phyloP scores from a whole-genome alignment of 2,888 invertebrate species.

The Chaetogeoica ovagalla region DNA sequence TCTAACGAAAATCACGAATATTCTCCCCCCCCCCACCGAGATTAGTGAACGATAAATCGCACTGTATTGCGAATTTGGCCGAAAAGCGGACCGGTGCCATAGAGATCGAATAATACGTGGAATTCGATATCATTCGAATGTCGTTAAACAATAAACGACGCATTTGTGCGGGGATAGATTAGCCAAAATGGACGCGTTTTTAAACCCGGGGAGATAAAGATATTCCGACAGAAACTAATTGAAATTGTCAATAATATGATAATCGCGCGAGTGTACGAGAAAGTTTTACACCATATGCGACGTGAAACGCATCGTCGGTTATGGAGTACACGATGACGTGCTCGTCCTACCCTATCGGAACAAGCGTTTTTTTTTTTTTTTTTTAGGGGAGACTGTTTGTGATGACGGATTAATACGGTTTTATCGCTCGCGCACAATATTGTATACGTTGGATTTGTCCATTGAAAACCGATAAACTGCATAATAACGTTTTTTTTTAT shows the following conservation, averaged over 20 bases:
- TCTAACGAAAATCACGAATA: too few species aligned
- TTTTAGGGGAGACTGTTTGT: not conserved
- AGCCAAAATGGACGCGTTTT: conserved; percentile 15
- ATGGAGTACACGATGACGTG: not conserved
- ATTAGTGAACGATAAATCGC: too few species aligned
- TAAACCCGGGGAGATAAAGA: not conserved
- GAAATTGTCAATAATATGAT: conserved; percentile 30
- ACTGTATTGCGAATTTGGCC: too few species aligned
- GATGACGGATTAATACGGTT: conserved; percentile 12
- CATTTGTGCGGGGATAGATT: too few species aligned
- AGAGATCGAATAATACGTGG: not conserved
- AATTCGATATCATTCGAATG: not conserved
- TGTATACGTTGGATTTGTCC: not conserved
- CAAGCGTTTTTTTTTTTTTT: conserved; percentile 3
- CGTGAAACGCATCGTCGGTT: conserved; percentile 15
- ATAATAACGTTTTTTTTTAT: not conserved
- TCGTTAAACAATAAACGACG: conserved; percentile 17
- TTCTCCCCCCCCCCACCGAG: too few species aligned
- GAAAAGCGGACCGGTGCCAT: too few species aligned
- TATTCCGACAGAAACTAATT: conserved; percentile 39
- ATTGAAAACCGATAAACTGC: not conserved
- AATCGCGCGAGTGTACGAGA: not conserved
- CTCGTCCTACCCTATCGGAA: not conserved
- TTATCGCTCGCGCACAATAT: not conserved
- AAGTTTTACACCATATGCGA: conserved; percentile 35